Conservation (phyloP, 2,888 invertebrate species). For the Rhagium mordax region DNA sequence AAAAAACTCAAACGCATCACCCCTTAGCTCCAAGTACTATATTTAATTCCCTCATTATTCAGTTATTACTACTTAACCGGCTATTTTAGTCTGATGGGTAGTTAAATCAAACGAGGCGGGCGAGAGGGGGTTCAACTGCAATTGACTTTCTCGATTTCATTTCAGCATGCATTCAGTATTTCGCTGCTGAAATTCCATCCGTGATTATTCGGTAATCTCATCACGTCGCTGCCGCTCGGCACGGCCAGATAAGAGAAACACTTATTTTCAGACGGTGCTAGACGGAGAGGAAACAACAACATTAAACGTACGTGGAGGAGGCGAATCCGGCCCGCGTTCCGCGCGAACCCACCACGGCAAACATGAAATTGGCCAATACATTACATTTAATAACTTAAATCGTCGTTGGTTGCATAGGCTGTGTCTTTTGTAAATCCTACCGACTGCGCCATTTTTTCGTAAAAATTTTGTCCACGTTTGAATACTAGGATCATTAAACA, state of each 20-base stretch:
- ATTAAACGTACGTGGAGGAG: slow-evolving; percentile 25
- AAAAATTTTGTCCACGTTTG: no score
- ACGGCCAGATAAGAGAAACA: slow-evolving; percentile 2
- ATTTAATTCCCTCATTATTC: background rate
- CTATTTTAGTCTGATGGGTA: background rate
- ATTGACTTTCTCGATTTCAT: slow-evolving; percentile 22
- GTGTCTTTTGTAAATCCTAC: no score
- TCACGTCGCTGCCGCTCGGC: slow-evolving; percentile 6
- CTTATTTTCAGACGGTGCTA: background rate
- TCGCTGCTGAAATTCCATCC: slow-evolving; percentile 13
- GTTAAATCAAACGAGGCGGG: background rate
- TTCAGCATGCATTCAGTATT: slow-evolving; percentile 16
- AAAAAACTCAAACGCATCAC: no score
- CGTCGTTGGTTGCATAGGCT: no score
- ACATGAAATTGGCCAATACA: no score
- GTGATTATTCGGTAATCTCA: slow-evolving; percentile 29
- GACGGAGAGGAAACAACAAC: slow-evolving; percentile 27
- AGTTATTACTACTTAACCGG: background rate
- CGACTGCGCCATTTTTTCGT: no score
- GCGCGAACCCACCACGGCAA: slow-evolving; percentile 15
- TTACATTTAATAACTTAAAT: no score
- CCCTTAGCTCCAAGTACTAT: no score
- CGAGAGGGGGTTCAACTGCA: background rate
- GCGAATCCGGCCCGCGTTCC: background rate
- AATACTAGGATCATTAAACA: no score